Evolutionary conservation across 2,113 vertebrate genomes (phyloP), one percentile per base, ranked within the genome.

Genomic region (Danio rerio): DNA sequence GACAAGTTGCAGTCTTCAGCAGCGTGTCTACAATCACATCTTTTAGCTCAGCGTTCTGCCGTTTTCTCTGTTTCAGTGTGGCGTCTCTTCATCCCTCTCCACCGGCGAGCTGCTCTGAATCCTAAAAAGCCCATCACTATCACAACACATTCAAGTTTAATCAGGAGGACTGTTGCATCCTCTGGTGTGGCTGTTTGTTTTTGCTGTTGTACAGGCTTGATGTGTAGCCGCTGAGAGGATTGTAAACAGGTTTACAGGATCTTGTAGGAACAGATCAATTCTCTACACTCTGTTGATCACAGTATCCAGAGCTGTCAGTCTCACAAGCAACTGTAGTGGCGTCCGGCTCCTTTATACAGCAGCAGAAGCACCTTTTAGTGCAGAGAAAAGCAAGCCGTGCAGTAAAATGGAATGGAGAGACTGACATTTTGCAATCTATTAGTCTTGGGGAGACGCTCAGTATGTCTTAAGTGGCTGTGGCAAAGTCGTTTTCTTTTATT

Each of bases 171-270:
- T 65, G 61, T 56, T 68, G 56, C 50, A 70, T 85, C 65, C 72
- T 81, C 56, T 55, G 49, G 12, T 71, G 42, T 45, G 10, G 69
- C 9, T 68, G 70, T 43, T 77, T 80, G 83, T 84, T 71, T 49
- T 62, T 81, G 63, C 66, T 72, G 56, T 71, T 81, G 79, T 47
- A 63, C 69, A 79, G 75, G 73, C 68, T 78, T 58, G 16, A 55
- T 71, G 77, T 77, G 83, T 42, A 49, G 12, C 6, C 10, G 20
- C 11, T 56, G 47, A 70, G 62, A 42, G 42, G 71, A 80, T 71
- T 84, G 69, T 78, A 75, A 86, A 85, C 62, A 75, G 72, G 66
- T 72, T 86, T 88, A 81, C 83, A 83, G 47, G 62, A 83, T 83
- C 81, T 71, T 70, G 73, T 78, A 75, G 52, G 80, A 80, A 71